Conservation (phyloP, 2,888 invertebrate species). For the Hartigia nigra region DNA sequence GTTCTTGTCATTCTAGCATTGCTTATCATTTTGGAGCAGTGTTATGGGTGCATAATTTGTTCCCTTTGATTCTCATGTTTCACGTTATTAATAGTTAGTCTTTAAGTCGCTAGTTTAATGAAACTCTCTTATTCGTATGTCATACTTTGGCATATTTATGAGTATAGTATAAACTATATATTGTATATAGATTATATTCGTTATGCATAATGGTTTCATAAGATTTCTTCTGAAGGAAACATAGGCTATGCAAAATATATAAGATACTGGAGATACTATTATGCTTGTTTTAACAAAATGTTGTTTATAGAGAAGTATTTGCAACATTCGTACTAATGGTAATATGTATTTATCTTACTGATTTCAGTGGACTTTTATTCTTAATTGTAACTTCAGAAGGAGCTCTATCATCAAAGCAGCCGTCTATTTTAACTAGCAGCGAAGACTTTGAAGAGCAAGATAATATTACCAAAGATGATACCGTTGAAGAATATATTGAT, state of each 20-base stretch:
- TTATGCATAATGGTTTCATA: neutral
- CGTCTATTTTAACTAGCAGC: constrained; percentile 31
- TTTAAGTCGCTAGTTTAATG: neutral
- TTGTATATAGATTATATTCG: neutral
- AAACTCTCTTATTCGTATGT: neutral
- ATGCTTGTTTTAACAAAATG: neutral
- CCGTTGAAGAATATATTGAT: constrained; percentile 22
- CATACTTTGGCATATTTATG: neutral
- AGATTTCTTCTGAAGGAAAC: neutral
- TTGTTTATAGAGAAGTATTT: constrained; percentile 23
- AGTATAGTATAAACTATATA: neutral
- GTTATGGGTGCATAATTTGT: neutral
- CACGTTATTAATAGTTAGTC: neutral
- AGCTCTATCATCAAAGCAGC: constrained; percentile 64
- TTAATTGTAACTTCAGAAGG: constrained; percentile 72
- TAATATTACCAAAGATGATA: constrained; percentile 41
- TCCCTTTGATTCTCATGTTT: neutral
- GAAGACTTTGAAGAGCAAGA: constrained; percentile 30
- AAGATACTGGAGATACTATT: neutral
- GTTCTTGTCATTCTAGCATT: neutral
- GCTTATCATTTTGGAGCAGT: neutral
- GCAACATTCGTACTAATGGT: neutral
- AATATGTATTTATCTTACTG: constrained; percentile 36
- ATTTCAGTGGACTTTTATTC: constrained; percentile 71
- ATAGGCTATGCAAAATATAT: neutral